Conservation (phyloP, 2,797 vertebrate species). For the Mormyrops attenuatus region DNA sequence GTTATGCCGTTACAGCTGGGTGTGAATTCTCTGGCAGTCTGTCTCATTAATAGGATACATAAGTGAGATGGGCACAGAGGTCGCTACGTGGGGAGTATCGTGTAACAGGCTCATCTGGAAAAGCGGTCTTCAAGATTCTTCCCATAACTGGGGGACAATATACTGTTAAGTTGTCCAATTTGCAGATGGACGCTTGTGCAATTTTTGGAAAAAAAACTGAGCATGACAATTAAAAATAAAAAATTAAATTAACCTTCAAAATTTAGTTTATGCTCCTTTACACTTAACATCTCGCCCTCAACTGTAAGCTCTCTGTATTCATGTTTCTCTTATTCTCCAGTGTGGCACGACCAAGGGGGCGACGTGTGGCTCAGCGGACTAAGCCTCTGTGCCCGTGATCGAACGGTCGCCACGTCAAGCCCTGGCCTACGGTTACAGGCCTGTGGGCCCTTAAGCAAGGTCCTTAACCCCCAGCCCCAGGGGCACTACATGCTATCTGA, state of each 20-base stretch:
- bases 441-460: not conserved
- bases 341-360: not conserved
- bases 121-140: not conserved
- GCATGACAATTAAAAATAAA: not conserved
- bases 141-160: not conserved
- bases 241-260: too few relatives aligned
- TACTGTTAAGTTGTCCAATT: not conserved
- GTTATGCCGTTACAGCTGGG: conserved; percentile 39
- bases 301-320: not conserved
- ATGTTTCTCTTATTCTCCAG: not conserved
- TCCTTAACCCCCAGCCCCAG: not conserved
- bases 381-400: not conserved
- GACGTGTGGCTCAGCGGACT: not conserved
- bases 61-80: not conserved
- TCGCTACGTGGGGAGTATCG: not conserved
- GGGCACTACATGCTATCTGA: not conserved
- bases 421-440: not conserved
- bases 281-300: not conserved
- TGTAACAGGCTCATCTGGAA: not conserved
- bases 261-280: not conserved
- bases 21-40: conserved; percentile 52
- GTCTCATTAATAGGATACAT: conserved; percentile 42
- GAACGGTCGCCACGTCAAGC: too few relatives aligned
- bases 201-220: not conserved
- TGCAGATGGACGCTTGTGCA: not conserved